Conservation (phyloP, 1,140 invertebrate genomes). For the Proales similis region DNA sequence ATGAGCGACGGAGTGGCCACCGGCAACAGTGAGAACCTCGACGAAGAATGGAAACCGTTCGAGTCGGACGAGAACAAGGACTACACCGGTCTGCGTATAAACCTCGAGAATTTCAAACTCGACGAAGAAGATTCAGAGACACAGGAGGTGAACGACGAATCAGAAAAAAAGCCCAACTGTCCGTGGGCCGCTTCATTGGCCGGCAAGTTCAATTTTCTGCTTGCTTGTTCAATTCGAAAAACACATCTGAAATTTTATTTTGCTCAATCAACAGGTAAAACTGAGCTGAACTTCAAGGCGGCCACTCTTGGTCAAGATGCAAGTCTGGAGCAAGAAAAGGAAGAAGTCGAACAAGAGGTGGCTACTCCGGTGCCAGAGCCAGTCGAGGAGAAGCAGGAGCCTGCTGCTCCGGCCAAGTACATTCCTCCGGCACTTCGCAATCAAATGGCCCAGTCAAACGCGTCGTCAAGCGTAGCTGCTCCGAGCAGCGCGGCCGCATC, state of each 20-base stretch:
- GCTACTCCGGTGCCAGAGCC: neutral
- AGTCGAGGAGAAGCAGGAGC: neutral
- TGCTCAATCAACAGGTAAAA: too few species aligned
- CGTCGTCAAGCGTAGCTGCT: too few species aligned
- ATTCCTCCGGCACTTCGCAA: conserved; percentile 20
- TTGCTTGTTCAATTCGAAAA: too few species aligned
- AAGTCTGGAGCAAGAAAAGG: neutral
- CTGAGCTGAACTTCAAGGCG: too few species aligned
- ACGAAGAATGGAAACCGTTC: conserved; percentile 37
- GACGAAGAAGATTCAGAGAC: conserved; percentile 32
- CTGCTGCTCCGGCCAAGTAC: neutral
- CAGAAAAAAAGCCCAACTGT: conserved; percentile 22
- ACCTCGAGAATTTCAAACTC: conserved; percentile 35
- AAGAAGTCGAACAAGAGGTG: neutral
- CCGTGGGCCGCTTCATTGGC: conserved; percentile 17
- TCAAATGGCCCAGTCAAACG: neutral
- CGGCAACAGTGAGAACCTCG: conserved; percentile 11
- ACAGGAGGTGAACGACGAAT: conserved; percentile 13
- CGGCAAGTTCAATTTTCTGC: neutral
- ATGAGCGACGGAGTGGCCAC: neutral
- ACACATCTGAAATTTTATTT: too few species aligned
- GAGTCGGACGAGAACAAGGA: conserved; percentile 36
- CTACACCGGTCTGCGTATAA: conserved; percentile 25
- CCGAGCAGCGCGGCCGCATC: neutral
- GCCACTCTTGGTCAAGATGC: conserved; percentile 21